These are phyloP conservation scores for Platorchestia sp. DNA, from an alignment of 1,140 invertebrate genomes.

Conservation along the genomic window DNA sequence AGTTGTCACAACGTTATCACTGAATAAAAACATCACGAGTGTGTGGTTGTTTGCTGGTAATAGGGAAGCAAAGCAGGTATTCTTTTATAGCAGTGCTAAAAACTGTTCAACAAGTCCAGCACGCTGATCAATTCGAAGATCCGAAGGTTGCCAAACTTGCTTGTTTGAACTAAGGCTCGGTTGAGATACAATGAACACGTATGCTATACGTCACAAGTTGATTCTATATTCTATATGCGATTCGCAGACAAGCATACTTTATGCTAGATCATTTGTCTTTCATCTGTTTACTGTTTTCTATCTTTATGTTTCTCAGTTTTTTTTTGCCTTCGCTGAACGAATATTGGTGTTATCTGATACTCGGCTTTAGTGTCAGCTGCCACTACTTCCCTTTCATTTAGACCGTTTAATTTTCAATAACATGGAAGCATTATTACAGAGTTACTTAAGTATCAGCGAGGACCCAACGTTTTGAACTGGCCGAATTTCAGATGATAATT, in stretches of 20 bases:
- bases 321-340: neutral
- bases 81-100: neutral
- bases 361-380: neutral
- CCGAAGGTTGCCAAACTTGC: neutral
- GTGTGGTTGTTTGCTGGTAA: neutral
- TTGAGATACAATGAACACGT: neutral
- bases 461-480: neutral
- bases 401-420: neutral
- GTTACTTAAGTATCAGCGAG: neutral
- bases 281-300: neutral
- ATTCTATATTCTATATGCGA: too few relatives aligned
- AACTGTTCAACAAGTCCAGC: neutral
- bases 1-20: neutral
- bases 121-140: neutral
- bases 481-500: neutral
- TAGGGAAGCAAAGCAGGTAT: neutral
- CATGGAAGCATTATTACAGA: neutral
- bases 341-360: neutral
- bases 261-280: neutral
- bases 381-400: neutral
- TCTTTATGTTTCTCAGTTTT: neutral
- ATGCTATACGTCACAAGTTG: too few relatives aligned
- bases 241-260: neutral
- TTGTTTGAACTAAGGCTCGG: neutral
- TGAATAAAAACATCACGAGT: neutral